Base-by-base conservation (phyloP, 2,888 invertebrate genomes). In the Hesperia comma region DNA sequence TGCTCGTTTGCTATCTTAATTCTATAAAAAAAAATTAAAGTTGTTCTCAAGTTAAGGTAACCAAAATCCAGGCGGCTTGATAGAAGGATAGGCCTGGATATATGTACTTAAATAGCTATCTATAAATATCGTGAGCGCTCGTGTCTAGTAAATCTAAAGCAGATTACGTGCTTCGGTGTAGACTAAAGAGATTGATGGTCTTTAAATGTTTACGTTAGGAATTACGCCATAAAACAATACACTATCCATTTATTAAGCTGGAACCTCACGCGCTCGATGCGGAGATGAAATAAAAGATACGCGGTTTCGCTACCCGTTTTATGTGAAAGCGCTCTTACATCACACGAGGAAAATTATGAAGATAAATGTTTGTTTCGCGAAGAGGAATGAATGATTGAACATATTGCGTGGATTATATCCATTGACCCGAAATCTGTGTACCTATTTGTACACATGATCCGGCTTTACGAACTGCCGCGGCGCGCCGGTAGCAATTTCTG, bases 281-380 rank as follows among this genome's bases (percentile, higher is more conserved):
- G 7, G 17, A 15, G 43, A 46, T 46, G n/a, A 46, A 46, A 46
- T 46, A 46, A 46, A 46, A 46, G 43, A 46, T 46, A 46, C 43
- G 17, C 43, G 37, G 8, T 37, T 41, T 4, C 41, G 5, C 8
- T 17, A 2, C 8, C 49, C 19, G n/a, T 49, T 49, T 49, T 43
- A 58, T 60, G 58, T 64, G 26, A 58, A 40, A 58, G 53, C 41
- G n/a, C 51, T 57, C n/a, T 57, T 17, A 26, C 19, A 46, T 17
- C 43, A 51, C 63, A 53, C 53, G 58, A 58, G 58, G 64, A 64
- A 58, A 58, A 64, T 64, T 64, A 64, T 64, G 51, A 64, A 58
- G 64, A 64, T 64, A 64, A 64, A 64, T 64, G 58, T 58, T 63
- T 41, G 53, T 58, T 58, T 63, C 57, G 57, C 51, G 37, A 46